Evolutionary conservation across 2,888 invertebrate genomes (phyloP), one percentile per base, ranked within the genome.

Genomic region (Abscondita cerata): DNA sequence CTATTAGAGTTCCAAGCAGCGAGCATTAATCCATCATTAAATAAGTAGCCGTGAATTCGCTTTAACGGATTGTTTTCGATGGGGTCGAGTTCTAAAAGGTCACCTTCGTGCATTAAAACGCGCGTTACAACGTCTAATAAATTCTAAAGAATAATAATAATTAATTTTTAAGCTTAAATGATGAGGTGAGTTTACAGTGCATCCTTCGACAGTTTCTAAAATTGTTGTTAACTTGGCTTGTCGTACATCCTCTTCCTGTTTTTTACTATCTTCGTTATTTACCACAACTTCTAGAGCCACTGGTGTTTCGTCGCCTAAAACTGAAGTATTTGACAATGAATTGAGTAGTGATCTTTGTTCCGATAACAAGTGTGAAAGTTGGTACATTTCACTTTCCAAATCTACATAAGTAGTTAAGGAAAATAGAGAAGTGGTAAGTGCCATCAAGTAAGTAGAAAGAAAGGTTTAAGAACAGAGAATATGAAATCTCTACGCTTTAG

Each of bases 341-440:
- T 86, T 87, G 62, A 98, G 85, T 58, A 97, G 85, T 50, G 91
- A 89, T 70, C 95, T 89, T 81, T 98, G 97, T 75, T 98, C 97
- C 53, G 95, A 93, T 20, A 98, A 83, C 76, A 96, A 86, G 78
- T 97, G 96, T 31, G 96, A 97, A 57, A 98, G 82, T 78, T 98
- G 96, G 81, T 97, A 97, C 97, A 98, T 98, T 83, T 98, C 98
- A 67, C 95, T 94, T 82, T 98, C 98, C 73, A 98, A 84, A 85
- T 96, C 90, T 90, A 71, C 67, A 11, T 18, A 36, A 52, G n/a
- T n/a, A n/a, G n/a, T n/a, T n/a, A n/a, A n/a, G n/a, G n/a, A n/a
- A n/a, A n/a, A n/a, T n/a, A n/a, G n/a, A n/a, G n/a, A n/a, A n/a
- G n/a, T n/a, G n/a, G n/a, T n/a, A n/a, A n/a, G n/a, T n/a, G n/a